Evolutionary conservation across 2,113 vertebrate species (phyloP), one percentile per base, ranked within the genome.

Genomic region (Centropristis striata): DNA sequence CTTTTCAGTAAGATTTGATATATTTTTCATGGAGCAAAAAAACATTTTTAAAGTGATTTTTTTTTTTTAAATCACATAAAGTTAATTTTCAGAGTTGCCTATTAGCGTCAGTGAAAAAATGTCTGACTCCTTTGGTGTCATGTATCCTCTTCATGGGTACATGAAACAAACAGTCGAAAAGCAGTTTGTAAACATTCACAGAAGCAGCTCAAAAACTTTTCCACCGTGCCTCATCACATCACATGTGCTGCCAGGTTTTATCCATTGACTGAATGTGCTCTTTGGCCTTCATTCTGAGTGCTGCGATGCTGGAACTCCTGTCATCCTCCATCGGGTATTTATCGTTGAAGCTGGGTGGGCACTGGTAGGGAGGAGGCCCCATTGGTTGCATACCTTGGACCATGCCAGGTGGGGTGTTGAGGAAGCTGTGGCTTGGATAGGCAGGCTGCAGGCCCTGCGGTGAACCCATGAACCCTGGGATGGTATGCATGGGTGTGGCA

Each of bases 201-300:
- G 57, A 58, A 81, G 61, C 68, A 61, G 49, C 64, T 82, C 42
- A 74, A 51, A 54, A 53, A 64, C 74, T 42, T n/a, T 4, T 80
- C 57, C 68, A n/a, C 8, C 6, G 36, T 21, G 18, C 44, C 41
- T 42, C 63, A 54, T 61, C 0, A 71, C 71, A 57, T 97, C 95
- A 98, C 92, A 97, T 97, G 4, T 96, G 95, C 46, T 97, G 96
- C 97, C 98, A 99, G 81, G 96, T 96, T 94, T 98, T 97, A 91
- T 97, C 97, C 90, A 97, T 96, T 53, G 96, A 97, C 92, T 98
- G 97, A 75, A 96, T 95, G 58, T 98, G 97, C 91, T 99, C 97
- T 95, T 98, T 98, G 88, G 96, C 97, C 91, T 97, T 97, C 96
- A 98, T 96, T 81, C 97, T 95, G 77, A 98, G 94, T 0, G 96